Evolutionary conservation across 2,888 invertebrate genomes (phyloP).

Genomic region (Cotesia congregata): DNA sequence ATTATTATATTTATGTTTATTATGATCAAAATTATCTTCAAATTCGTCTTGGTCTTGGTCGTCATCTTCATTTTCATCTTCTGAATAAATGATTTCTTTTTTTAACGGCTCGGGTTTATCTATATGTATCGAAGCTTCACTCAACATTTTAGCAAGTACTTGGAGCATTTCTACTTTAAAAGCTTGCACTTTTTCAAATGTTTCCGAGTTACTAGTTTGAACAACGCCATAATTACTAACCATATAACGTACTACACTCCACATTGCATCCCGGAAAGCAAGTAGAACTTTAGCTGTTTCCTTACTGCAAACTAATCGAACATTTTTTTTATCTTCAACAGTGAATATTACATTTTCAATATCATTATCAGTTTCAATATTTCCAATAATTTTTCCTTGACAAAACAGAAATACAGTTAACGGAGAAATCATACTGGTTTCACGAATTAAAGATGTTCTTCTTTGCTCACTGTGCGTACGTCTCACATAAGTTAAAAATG

Average conservation of each 20-base stretch:
- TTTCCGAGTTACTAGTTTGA: not conserved
- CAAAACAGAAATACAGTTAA: slow-evolving; percentile 75
- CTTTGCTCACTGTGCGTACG: slow-evolving; percentile 74
- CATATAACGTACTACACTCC: slow-evolving; percentile 72
- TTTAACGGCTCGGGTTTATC: slow-evolving; percentile 35
- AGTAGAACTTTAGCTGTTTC: slow-evolving; percentile 70
- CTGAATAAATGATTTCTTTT: not conserved
- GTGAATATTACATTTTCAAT: slow-evolving; percentile 55
- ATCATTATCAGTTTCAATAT: slow-evolving; percentile 49
- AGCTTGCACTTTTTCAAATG: slow-evolving; percentile 43
- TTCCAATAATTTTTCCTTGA: slow-evolving; percentile 51
- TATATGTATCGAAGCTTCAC: slow-evolving; percentile 45
- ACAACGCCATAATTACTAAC: slow-evolving; percentile 68
- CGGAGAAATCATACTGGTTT: slow-evolving; percentile 75
- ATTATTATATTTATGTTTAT: slow-evolving; percentile 7
- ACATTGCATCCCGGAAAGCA: slow-evolving; percentile 71
- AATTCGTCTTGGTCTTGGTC: not conserved
- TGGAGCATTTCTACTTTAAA: slow-evolving; percentile 56
- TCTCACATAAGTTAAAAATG: slow-evolving; percentile 74
- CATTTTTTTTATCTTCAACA: slow-evolving; percentile 61
- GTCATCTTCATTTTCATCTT: not conserved
- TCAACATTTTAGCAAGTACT: slow-evolving; percentile 53
- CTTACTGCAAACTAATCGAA: slow-evolving; percentile 67
- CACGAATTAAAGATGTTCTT: slow-evolving; percentile 73
- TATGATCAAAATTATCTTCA: not conserved